Conservation (phyloP, 2,888 invertebrate genomes). For the Rambutsinella grinnellia region DNA sequence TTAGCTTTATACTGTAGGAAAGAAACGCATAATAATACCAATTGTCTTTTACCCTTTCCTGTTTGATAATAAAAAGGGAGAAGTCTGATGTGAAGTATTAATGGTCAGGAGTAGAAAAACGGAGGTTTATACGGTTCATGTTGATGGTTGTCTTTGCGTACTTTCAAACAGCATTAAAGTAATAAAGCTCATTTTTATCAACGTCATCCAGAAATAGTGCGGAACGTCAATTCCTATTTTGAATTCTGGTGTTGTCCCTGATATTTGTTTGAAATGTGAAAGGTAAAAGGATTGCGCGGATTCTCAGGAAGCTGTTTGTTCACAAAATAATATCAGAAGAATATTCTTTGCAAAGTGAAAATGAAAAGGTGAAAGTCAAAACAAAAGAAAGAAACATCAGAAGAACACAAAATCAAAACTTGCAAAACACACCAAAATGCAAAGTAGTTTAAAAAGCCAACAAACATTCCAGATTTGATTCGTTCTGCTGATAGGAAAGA, state of each 20-base stretch:
- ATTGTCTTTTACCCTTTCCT: conserved; percentile 44
- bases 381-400: no score
- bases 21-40: conserved; percentile 49
- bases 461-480: conserved; percentile 12
- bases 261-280: background rate
- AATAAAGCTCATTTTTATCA: conserved; percentile 16
- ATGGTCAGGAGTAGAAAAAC: background rate
- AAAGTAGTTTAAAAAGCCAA: background rate
- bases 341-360: no score
- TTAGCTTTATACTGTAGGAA: conserved; percentile 24
- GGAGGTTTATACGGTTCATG: background rate
- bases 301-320: background rate
- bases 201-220: conserved; percentile 1
- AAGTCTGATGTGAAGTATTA: conserved; percentile 24
- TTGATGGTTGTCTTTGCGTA: background rate
- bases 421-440: background rate
- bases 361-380: no score
- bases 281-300: background rate
- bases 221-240: conserved; percentile 1
- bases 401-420: no score
- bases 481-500: conserved; percentile 16
- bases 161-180: conserved; percentile 18
- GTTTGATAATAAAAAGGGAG: conserved; percentile 30
- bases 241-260: conserved; percentile 28
- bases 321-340: conserved; percentile 13